Percentiles rank a stretch among this genome's conserved stretches.
Evolutionary conservation across 2,113 vertebrate species (phyloP).

Genomic region (Phoxinus phoxinus): DNA sequence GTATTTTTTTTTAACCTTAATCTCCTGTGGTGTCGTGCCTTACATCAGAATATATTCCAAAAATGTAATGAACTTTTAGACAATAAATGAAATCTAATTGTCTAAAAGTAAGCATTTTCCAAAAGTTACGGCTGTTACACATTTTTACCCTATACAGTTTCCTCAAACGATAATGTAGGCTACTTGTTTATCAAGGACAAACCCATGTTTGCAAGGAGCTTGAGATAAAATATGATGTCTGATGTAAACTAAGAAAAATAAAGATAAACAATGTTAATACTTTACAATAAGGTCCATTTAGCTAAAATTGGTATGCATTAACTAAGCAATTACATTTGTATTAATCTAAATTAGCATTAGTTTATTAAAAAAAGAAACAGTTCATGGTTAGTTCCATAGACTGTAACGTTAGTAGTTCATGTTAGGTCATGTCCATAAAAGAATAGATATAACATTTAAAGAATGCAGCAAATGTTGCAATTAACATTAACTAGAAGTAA

Average conservation of each 20-base stretch:
- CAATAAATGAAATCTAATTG: neutral
- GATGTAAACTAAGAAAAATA: neutral
- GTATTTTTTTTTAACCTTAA: neutral
- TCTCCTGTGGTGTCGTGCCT: neutral
- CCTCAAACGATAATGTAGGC: neutral
- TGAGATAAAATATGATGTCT: neutral
- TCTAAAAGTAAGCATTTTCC: neutral
- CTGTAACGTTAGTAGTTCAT: neutral
- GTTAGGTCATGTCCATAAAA: neutral
- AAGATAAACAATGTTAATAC: neutral
- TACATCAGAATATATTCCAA: neutral
- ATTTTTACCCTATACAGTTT: neutral
- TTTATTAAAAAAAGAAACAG: neutral
- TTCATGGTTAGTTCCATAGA: neutral
- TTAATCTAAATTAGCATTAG: neutral
- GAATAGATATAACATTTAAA: neutral
- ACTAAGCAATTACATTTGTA: neutral
- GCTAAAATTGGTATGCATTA: neutral
- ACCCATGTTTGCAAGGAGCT: neutral
- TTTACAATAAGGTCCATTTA: neutral
- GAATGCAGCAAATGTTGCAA: neutral
- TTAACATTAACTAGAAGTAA: neutral
- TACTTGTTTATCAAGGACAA: neutral
- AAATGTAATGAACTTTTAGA: neutral
- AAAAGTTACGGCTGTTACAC: neutral